Conservation (phyloP, 2,888 invertebrate genomes). For the Drosophila formosana region DNA sequence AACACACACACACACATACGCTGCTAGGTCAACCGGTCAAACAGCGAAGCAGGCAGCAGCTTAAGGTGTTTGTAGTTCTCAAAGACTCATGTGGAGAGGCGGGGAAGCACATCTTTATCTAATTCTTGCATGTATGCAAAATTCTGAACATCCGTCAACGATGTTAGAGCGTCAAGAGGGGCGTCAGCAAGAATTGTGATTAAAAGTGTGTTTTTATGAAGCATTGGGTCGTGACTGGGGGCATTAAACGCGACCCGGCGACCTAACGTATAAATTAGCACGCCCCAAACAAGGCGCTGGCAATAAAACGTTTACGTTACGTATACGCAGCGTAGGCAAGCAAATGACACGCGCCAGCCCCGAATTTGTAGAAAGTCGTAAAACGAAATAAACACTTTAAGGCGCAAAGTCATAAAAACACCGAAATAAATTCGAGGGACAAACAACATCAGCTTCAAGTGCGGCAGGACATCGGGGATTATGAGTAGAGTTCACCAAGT, state of each 20-base stretch:
- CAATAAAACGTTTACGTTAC: constrained; percentile 69
- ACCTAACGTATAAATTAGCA: constrained; percentile 68
- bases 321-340: constrained; percentile 53
- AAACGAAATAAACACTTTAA: constrained; percentile 78
- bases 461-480: neutral
- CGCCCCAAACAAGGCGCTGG: constrained; percentile 47
- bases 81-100: neutral
- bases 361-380: constrained; percentile 73
- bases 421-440: constrained; percentile 56
- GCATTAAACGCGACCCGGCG: constrained; percentile 48
- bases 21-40: constrained; percentile 28
- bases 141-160: constrained; percentile 29
- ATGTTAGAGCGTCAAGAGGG: constrained; percentile 38
- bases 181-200: constrained; percentile 65
- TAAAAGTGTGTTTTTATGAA: constrained; percentile 75
- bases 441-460: neutral
- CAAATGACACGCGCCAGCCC: constrained; percentile 72
- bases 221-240: constrained; percentile 64
- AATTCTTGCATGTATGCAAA: constrained; percentile 45
- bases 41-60: neutral
- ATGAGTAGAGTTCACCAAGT: constrained; percentile 6
- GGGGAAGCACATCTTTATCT: constrained; percentile 15
- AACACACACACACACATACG: too few species aligned
- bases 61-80: constrained; percentile 20
- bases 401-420: constrained; percentile 74